Percentiles rank a stretch among this genome's conserved stretches.
phyloP scores from a whole-genome alignment of 1,140 invertebrate genomes.

The Subanguina moxae region DNA sequence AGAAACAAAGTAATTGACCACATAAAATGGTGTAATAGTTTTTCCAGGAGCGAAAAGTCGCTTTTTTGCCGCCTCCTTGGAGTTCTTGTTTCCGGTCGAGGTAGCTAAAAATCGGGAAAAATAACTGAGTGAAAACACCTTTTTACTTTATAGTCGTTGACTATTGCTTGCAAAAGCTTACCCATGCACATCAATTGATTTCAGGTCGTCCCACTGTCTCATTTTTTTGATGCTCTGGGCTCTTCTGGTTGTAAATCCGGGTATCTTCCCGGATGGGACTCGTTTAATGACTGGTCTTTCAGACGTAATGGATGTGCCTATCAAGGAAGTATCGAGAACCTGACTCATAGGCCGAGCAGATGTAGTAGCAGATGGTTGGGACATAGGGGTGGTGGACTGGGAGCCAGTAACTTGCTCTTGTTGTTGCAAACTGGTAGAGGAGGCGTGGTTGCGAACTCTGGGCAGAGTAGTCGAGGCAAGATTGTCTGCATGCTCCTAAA shows the following conservation, averaged over 20 bases:
- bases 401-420: conserved; percentile 17
- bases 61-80: conserved; percentile 84
- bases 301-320: no score
- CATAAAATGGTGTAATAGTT: conserved; percentile 88
- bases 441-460: conserved; percentile 29
- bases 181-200: conserved; percentile 63
- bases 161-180: no score
- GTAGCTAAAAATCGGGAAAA: conserved; percentile 68
- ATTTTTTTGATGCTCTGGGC: conserved; percentile 81
- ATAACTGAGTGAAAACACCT: no score
- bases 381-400: neutral
- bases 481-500: conserved; percentile 21
- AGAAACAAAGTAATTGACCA: conserved; percentile 93
- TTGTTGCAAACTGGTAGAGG: conserved; percentile 11
- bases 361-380: conserved; percentile 1
- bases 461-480: conserved; percentile 37
- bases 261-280: conserved; percentile 69
- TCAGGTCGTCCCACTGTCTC: conserved; percentile 65
- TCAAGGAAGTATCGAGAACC: neutral
- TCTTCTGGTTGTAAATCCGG: conserved; percentile 85
- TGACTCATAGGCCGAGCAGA: neutral
- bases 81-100: conserved; percentile 91
- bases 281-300: neutral
- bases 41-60: conserved; percentile 90
- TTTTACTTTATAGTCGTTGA: no score